Evolutionary conservation across 2,888 invertebrate species (phyloP).

Genomic region (Adelphocoris suturalis): DNA sequence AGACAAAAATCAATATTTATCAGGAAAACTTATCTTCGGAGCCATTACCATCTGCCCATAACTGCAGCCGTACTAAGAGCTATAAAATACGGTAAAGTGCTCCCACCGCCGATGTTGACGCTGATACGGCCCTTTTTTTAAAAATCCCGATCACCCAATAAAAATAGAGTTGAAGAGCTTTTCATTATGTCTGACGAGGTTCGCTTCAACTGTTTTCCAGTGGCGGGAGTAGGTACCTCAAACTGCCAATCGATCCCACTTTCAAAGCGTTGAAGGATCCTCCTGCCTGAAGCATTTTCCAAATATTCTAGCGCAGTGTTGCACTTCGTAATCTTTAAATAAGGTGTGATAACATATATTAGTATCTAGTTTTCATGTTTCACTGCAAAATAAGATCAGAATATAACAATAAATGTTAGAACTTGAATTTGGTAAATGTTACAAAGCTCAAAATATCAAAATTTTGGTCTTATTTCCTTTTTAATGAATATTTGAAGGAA

Average conservation of each 20-base stretch:
- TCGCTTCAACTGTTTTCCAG: not conserved
- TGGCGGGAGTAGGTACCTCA: not conserved
- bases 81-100: conserved; percentile 28
- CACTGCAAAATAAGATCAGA: too few species aligned
- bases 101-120: not conserved
- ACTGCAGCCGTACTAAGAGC: conserved; percentile 14
- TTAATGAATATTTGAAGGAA: too few species aligned
- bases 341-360: too few species aligned
- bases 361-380: too few species aligned
- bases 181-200: conserved; percentile 36
- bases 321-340: too few species aligned
- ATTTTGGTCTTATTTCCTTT: too few species aligned
- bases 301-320: not conserved
- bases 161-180: conserved; percentile 11
- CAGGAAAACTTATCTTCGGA: conserved; percentile 33
- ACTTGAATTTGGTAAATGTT: too few species aligned
- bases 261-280: not conserved
- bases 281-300: not conserved
- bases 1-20: conserved; percentile 49
- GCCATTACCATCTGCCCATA: conserved; percentile 54
- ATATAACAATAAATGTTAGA: too few species aligned
- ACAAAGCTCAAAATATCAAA: too few species aligned
- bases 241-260: conserved; percentile 4
- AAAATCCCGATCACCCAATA: not conserved
- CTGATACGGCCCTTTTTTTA: not conserved